phyloP scores from a whole-genome alignment of 2,888 invertebrate genomes.

The Andrena minutula region DNA sequence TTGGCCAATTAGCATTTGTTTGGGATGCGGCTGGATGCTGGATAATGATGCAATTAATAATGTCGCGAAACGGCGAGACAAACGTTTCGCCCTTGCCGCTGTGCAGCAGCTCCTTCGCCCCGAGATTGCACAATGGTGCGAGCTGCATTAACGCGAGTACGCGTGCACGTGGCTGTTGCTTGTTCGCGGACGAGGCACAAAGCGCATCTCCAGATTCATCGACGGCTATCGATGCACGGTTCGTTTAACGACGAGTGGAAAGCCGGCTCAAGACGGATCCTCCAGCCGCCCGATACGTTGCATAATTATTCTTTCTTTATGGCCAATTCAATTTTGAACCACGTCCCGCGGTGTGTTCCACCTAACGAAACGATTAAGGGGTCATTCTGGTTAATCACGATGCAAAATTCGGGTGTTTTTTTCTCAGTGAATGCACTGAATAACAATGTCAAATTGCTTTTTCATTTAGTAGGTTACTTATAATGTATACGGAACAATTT shows the following conservation, averaged over 20 bases:
- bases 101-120: conserved; percentile 21
- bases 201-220: conserved; percentile 50
- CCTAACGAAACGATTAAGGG: conserved; percentile 37
- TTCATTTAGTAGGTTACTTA: too few species aligned
- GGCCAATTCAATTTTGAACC: conserved; percentile 49
- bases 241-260: conserved; percentile 49
- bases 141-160: conserved; percentile 13
- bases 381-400: too few species aligned
- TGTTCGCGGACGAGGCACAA: conserved; percentile 32
- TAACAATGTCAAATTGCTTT: too few species aligned
- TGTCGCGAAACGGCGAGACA: conserved; percentile 62
- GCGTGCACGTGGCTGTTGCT: conserved; percentile 38
- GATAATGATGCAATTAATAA: conserved; percentile 70
- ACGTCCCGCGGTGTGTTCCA: neutral
- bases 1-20: conserved; percentile 65
- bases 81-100: conserved; percentile 36
- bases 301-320: conserved; percentile 52
- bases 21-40: conserved; percentile 51
- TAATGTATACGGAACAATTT: too few species aligned
- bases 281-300: conserved; percentile 42
- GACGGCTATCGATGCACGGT: conserved; percentile 53
- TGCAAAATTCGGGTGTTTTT: too few species aligned
- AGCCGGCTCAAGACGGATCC: conserved; percentile 34
- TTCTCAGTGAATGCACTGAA: too few species aligned
- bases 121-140: neutral